Evolutionary conservation across 2,797 vertebrate species (phyloP), one percentile per base, ranked within the genome.

Genomic region (Sebastes nivosus): DNA sequence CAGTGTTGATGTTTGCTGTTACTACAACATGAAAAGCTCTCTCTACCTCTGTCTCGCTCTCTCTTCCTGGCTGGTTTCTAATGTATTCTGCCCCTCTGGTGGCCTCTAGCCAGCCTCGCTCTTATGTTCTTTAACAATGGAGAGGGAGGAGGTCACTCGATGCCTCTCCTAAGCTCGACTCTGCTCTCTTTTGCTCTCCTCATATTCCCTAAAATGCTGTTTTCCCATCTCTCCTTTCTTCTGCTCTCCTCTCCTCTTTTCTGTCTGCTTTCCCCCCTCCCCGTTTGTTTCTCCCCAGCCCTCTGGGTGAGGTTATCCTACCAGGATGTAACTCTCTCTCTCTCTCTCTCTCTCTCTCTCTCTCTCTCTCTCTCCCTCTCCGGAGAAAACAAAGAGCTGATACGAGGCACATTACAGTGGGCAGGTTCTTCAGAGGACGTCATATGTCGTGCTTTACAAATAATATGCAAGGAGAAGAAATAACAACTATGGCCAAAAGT

Each of bases 121-220:
- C 91, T 89, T 92, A 84, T 93, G 92, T 87, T 88, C 86, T 63
- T 77, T 73, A 90, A 93, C 93, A 94, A 92, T 91, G 81, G 83
- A 77, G 87, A 91, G 76, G 89, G 88, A 94, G 89, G 91, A 92
- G 93, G 94, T 92, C 92, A 93, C 87, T 93, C 75, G 88, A 91
- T 94, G 91, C 92, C 90, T 88, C 89, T 92, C 80, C 87, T 81
- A 77, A 89, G 84, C 91, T 86, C 64, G 60, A 73, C 80, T 93
- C 83, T 46, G 54, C 90, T 88, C 79, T 85, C 84, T 83, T 82
- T 84, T 58, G 72, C 90, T 79, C 90, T 86, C 80, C 88, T 93
- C 89, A 82, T 88, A 90, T 92, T 90, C 86, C 72, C 81, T 83
- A 54, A 92, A 84, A 89, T 93, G 70, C 74, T 65, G 69, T 80